Conservation (phyloP, 2,797 vertebrate species). For the Ammospiza maritima region DNA sequence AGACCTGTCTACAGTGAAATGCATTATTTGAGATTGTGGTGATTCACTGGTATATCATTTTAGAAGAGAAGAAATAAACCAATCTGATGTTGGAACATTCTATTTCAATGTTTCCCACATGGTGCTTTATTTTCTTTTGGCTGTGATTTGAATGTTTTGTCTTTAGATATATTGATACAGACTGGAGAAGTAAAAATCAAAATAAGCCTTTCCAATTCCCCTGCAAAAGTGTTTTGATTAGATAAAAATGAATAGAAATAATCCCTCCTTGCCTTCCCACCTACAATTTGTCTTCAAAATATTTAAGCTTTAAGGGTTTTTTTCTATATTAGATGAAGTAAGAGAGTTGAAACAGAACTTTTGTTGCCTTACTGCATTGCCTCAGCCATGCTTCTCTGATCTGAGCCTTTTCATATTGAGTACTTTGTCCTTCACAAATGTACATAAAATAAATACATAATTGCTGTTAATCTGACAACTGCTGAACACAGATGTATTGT, state of each 20-base stretch:
- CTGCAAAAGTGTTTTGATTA: neutral
- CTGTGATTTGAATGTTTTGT: slow-evolving; percentile 15
- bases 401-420: neutral
- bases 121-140: neutral
- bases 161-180: neutral
- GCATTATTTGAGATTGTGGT: neutral
- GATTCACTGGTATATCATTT: neutral
- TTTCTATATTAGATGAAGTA: neutral
- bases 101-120: slow-evolving; percentile 12
- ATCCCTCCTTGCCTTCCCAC: neutral
- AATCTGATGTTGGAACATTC: neutral
- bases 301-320: neutral
- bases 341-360: neutral
- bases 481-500: neutral
- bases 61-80: neutral
- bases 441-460: neutral
- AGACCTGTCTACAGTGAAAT: neutral
- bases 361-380: neutral
- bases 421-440: neutral
- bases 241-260: neutral
- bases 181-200: neutral
- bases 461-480: neutral
- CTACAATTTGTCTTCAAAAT: neutral
- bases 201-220: neutral
- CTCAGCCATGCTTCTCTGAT: neutral